Conservation (phyloP, 1,140 invertebrate species). For the Pygmarrhopalites habei region DNA sequence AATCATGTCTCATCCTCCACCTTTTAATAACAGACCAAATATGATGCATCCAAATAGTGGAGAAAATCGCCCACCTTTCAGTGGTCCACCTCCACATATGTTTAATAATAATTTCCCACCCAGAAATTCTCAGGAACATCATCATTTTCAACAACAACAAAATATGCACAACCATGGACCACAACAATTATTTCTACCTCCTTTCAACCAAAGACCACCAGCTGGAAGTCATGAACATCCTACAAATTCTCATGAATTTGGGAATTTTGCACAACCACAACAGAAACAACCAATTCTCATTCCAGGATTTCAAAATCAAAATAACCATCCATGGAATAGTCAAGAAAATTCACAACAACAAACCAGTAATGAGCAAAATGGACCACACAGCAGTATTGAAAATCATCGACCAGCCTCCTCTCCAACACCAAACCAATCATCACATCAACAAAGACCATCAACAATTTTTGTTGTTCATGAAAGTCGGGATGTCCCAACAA, state of each 20-base stretch:
- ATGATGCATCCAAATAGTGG: not conserved
- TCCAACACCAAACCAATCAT: not conserved
- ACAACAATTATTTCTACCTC: not conserved
- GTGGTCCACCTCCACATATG: too few species aligned
- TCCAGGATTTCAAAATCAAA: not conserved
- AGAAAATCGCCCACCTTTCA: not conserved
- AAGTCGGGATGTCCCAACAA: constrained; percentile 12
- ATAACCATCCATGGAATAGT: not conserved
- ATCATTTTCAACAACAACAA: not conserved
- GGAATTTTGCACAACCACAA: constrained; percentile 10
- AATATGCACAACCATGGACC: not conserved
- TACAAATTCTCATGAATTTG: not conserved
- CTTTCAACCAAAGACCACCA: not conserved
- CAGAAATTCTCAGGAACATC: not conserved
- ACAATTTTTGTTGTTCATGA: constrained; percentile 36
- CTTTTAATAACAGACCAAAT: too few species aligned
- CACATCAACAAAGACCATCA: constrained; percentile 23
- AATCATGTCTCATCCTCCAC: not conserved
- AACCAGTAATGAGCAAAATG: not conserved
- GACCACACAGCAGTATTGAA: constrained; percentile 3
- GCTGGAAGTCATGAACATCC: not conserved
- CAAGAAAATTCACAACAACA: not conserved
- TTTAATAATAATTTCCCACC: too few species aligned
- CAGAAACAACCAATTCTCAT: constrained; percentile 9
- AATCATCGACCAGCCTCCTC: constrained; percentile 3